Base-by-base conservation (phyloP, 2,113 vertebrate species). In the Electrona antarctica region DNA sequence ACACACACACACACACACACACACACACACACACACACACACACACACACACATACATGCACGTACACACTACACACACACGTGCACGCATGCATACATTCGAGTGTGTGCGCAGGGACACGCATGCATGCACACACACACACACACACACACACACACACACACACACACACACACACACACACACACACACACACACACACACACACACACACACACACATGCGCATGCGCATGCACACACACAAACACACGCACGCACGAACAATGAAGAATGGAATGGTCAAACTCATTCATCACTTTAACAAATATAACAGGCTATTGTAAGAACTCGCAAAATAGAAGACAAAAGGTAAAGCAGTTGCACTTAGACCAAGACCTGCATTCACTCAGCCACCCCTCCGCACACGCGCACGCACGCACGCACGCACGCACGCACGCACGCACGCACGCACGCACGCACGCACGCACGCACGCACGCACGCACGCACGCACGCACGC, bases 211-310 rank as follows among this genome's bases (percentile, higher is more conserved):
- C 21, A 21, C 21, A 21, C 21, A 21, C 21, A 21, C 21, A 21
- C 21, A 21, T 2, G 2, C 21, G 21, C 21, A 21, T 2, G 21
- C 21, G 21, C 21, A 21, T 2, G 21, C 21, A 2, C 21, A 21
- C 2, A 2, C 21, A 21, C 21, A 2, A 1, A 21, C 21, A 21
- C 21, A 21, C 2, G 21, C 21, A 10, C 61, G 14, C 41, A 14
- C 41, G 11, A 7, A 47, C 61, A 84, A 85, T 87, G 83, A 90
- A 81, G 78, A 86, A 87, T 85, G 77, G 79, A 89, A 77, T 76
- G 78, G 71, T 76, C 71, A 61, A 86, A 87, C 83, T 87, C 87
- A 85, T 90, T 87, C 69, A 89, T 91, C 88, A 90, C 73, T 80
- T 89, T 84, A 75, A 78, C 78, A 90, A 87, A 90, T 86, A 86